Base-by-base conservation (phyloP, 2,797 vertebrate species). In the Coracias cyanogaster region DNA sequence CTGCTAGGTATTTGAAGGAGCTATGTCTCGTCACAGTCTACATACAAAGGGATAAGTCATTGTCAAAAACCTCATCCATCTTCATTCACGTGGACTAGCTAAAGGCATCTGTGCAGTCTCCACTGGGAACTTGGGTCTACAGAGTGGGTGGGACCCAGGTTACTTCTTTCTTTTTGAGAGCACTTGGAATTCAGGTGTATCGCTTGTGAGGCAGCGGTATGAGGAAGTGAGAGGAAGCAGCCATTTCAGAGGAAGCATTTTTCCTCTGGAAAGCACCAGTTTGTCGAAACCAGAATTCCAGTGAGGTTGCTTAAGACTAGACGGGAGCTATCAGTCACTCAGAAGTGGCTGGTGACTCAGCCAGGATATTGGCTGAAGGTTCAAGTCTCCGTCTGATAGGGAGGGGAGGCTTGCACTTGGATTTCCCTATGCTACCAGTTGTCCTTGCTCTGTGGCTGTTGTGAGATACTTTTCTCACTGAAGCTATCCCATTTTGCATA, bases 291-390 rank as follows among this genome's bases (percentile, higher is more conserved):
- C 3, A 46, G 86, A 57, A 94, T 90, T 94, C 83, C 73, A 6
- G 70, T 1, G 7, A 54, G 25, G 54, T 96, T 94, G 90, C 86
- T 93, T 83, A 96, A 95, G 93, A 66, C 26, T 19, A 31, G 90
- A 31, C 86, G 69, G 80, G 69, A 86, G 46, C 25, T 94, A 48
- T 89, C 96, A 92, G 86, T 33, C 70, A 77, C 86, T 61, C 81
- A 91, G 61, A 73, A 91, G 73, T 0, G 8, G 35, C 24, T 83
- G 80, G 70, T 96, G 96, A 97, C 83, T 96, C 94, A 95, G 54
- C 1, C 85, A 78, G 70, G 80, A 35, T 79, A 72, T 52, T 57
- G 84, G 31, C 74, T 58, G 48, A 31, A 37, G n/a, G 41, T 71
- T 78, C 82, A 39, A 35, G 43, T 24, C 74, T 89, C 69, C 67